phyloP scores from a whole-genome alignment of 2,113 vertebrate genomes.

The Procavia capensis region DNA sequence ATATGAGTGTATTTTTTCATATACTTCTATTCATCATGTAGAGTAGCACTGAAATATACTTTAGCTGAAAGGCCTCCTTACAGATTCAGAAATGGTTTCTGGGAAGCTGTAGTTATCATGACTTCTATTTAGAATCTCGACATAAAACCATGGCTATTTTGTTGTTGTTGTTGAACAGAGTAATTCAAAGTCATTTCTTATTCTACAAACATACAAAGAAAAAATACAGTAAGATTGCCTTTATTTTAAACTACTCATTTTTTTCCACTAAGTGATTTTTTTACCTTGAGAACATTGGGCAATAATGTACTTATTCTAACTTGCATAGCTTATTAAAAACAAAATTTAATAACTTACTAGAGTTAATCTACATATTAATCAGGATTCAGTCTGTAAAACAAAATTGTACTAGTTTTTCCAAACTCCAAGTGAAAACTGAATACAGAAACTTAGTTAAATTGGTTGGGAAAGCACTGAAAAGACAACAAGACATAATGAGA shows the following conservation, averaged over 20 bases:
- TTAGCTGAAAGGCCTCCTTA: slow-evolving; percentile 54
- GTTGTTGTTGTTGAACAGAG: slow-evolving; percentile 53
- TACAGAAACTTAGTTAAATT: neutral
- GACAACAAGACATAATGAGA: neutral
- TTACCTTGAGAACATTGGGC: slow-evolving; percentile 31
- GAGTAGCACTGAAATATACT: slow-evolving; percentile 54
- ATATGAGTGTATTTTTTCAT: slow-evolving; percentile 55
- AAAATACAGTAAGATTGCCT: neutral
- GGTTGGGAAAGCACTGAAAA: neutral
- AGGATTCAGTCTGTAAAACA: neutral
- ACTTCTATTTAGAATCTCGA: slow-evolving; percentile 61
- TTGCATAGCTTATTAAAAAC: slow-evolving; percentile 18
- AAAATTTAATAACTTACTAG: neutral
- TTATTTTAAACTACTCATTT: slow-evolving; percentile 62
- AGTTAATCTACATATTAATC: neutral
- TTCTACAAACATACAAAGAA: slow-evolving; percentile 25
- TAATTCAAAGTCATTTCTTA: slow-evolving; percentile 68
- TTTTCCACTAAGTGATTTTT: slow-evolving; percentile 52
- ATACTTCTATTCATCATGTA: slow-evolving; percentile 38
- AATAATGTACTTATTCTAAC: slow-evolving; percentile 45
- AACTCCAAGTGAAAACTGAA: neutral
- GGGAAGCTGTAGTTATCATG: slow-evolving; percentile 66
- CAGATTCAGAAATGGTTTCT: slow-evolving; percentile 64
- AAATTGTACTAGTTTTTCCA: neutral
- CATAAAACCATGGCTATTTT: slow-evolving; percentile 34